Percentiles rank a stretch among this genome's conserved stretches.
These are phyloP conservation scores for Ennomos fuscantarius DNA, from an alignment of 2,888 invertebrate species.

Conservation along the genomic window DNA sequence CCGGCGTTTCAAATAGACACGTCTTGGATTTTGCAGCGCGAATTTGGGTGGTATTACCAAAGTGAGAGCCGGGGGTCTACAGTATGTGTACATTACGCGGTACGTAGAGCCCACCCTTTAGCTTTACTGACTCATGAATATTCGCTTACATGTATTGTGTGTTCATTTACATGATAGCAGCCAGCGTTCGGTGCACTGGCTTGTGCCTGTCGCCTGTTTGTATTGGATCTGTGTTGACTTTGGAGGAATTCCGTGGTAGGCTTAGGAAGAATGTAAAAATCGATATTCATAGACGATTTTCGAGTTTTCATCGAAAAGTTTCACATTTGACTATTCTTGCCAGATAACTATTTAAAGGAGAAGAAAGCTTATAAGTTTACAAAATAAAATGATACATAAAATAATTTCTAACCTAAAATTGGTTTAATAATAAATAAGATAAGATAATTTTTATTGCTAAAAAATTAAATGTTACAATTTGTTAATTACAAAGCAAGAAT, in stretches of 20 bases:
- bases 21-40: slow-evolving; percentile 36
- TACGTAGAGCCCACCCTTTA: slow-evolving; percentile 46
- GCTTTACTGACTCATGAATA: slow-evolving; percentile 66
- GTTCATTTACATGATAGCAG: slow-evolving; percentile 69
- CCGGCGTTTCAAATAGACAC: slow-evolving; percentile 31
- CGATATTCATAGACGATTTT: not conserved
- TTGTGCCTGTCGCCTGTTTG: slow-evolving; percentile 45
- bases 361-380: no score
- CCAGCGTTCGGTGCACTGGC: slow-evolving; percentile 51
- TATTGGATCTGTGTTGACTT: slow-evolving; percentile 47
- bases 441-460: no score
- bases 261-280: slow-evolving; percentile 21
- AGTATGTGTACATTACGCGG: slow-evolving; percentile 34
- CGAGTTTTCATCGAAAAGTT: not conserved
- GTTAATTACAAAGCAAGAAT: no score
- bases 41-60: slow-evolving; percentile 35
- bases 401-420: no score
- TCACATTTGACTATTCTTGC: not conserved
- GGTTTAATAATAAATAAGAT: no score
- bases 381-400: no score
- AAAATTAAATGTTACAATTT: no score
- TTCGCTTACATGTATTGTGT: slow-evolving; percentile 67
- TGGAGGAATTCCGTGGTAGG: slow-evolving; percentile 41
- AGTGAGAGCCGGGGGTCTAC: slow-evolving; percentile 32
- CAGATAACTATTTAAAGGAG: not conserved